These are phyloP conservation scores for Saxidomus purpurata DNA, from an alignment of 1,140 invertebrate species.

Conservation along the genomic window DNA sequence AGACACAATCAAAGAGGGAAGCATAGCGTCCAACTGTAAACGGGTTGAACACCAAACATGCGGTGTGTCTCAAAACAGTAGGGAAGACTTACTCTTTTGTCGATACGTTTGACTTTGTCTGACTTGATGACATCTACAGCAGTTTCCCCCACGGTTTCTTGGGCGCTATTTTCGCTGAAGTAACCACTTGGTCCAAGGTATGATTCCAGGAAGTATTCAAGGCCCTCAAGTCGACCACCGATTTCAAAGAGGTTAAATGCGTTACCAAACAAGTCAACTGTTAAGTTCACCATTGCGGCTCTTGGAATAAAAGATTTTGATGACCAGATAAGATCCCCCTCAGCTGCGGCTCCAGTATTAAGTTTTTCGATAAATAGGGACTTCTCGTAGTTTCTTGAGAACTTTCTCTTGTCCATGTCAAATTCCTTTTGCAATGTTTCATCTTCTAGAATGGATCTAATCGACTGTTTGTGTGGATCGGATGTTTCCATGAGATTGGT, in stretches of 20 bases:
- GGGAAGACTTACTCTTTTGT: slow-evolving; percentile 71
- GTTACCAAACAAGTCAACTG: slow-evolving; percentile 94
- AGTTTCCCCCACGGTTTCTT: slow-evolving; percentile 59
- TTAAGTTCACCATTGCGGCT: slow-evolving; percentile 93
- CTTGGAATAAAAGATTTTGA: slow-evolving; percentile 95
- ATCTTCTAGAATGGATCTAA: slow-evolving; percentile 93
- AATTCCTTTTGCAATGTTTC: slow-evolving; percentile 91
- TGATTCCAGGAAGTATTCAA: slow-evolving; percentile 94
- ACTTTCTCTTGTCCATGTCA: slow-evolving; percentile 93
- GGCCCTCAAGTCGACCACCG: slow-evolving; percentile 93
- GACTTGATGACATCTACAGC: slow-evolving; percentile 56
- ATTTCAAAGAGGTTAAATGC: slow-evolving; percentile 95
- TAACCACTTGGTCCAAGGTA: slow-evolving; percentile 89
- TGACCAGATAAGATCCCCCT: slow-evolving; percentile 92
- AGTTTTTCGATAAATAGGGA: slow-evolving; percentile 82
- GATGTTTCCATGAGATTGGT: slow-evolving; percentile 95
- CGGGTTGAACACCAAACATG: no score
- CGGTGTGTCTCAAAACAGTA: no score
- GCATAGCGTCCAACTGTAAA: no score
- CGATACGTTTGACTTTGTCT: slow-evolving; percentile 66
- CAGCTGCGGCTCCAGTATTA: slow-evolving; percentile 80
- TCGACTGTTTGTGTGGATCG: slow-evolving; percentile 93
- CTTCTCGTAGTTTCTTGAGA: slow-evolving; percentile 93
- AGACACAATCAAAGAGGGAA: no score
- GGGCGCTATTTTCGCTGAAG: slow-evolving; percentile 68